These are phyloP conservation scores for Linnaemya tessellans DNA, from an alignment of 2,888 invertebrate species.

Conservation along the genomic window DNA sequence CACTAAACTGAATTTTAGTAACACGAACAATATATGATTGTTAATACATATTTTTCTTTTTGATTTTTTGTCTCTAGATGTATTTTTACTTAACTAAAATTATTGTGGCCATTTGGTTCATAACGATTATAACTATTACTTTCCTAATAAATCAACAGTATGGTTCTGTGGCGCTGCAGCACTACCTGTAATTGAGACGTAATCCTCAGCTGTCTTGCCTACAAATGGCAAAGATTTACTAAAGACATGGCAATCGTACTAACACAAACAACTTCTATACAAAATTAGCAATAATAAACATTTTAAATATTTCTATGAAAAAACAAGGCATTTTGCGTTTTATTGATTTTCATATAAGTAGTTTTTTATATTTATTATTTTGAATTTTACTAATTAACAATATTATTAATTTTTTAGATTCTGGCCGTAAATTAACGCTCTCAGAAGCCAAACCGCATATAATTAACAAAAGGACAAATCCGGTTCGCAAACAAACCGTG, in stretches of 20 bases:
- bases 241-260: constrained; percentile 73
- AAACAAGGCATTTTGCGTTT: background rate
- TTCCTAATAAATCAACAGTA: too few relatives aligned
- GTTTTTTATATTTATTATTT: constrained; percentile 22
- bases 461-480: constrained; percentile 47
- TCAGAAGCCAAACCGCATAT: constrained; percentile 4
- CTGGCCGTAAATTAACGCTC: background rate
- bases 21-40: background rate
- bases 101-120: constrained; percentile 80
- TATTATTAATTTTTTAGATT: constrained; percentile 40
- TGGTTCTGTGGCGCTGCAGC: constrained; percentile 83
- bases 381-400: constrained; percentile 42
- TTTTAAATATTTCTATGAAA: background rate
- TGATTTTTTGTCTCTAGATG: constrained; percentile 30
- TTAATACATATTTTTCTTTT: constrained; percentile 10
- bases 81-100: constrained; percentile 77
- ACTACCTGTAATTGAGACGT: constrained; percentile 76
- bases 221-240: constrained; percentile 79
- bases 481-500: background rate
- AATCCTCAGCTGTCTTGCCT: constrained; percentile 78
- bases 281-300: constrained; percentile 59
- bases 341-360: background rate
- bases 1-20: background rate
- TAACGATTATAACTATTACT: constrained; percentile 77
- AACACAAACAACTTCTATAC: too few relatives aligned